Base-by-base conservation (phyloP, 1,140 invertebrate species). In the Anagrus nilaparvatae region DNA sequence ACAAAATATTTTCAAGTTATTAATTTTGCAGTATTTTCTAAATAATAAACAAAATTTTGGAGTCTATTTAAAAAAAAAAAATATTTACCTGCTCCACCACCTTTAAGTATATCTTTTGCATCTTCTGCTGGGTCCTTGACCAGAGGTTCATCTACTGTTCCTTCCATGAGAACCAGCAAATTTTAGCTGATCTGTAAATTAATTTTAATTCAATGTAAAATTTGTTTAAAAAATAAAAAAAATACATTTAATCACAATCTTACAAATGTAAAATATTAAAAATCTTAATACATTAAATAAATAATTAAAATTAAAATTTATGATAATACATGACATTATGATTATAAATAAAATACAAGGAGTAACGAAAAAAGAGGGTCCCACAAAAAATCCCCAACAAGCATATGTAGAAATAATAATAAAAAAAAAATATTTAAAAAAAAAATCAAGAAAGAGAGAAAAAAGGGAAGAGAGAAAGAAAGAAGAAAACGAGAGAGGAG, bases 81-180 rank as follows among this genome's bases (percentile, higher is more conserved):
- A 46, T 57, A 68, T n/a, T n/a, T n/a, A n/a, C n/a, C n/a, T n/a
- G n/a, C n/a, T n/a, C n/a, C n/a, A n/a, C n/a, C n/a, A n/a, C 65
- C 65, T 66, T 57, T 65, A 9, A 52, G 37, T 43, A 51, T 41
- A 19, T 49, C 49, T 30, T 56, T 54, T 32, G 53, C 52, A 51
- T 55, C 53, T 55, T 54, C 40, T 54, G 53, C 35, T 55, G 60
- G 58, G 56, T 66, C 64, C 56, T 64, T 65, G 57, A 59, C 57
- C 57, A 57, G 44, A 35, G 54, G 40, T 33, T 65, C 63, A 56
- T 65, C 65, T 49, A 60, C 55, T 40, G 62, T 60, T 53, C 59
- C 63, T 61, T 68, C 65, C 65, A 68, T 68, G 59, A 48, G 60
- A 55, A 50, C 51, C 54, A 59, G 54, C 55, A 37, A 52, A 52